Evolutionary conservation across 2,888 invertebrate species (phyloP).

Genomic region (Chrysolina americana): DNA sequence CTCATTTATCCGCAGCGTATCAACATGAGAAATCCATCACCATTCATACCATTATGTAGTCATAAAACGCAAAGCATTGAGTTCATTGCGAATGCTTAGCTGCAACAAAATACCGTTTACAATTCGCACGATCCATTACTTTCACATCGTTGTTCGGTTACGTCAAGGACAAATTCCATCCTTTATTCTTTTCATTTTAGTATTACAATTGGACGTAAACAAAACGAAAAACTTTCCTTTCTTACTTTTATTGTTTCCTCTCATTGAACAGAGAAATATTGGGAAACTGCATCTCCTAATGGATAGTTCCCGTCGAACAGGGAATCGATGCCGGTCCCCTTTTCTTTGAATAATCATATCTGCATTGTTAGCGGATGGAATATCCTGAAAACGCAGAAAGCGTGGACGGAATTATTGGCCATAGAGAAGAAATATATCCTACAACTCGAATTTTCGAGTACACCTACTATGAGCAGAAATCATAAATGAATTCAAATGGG

Average conservation of each 20-base stretch:
- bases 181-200: conserved; percentile 18
- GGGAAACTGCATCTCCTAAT: conserved; percentile 9
- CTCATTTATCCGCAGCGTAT: neutral
- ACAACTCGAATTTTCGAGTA: conserved; percentile 20
- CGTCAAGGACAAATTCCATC: conserved; percentile 36
- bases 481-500: conserved; percentile 12
- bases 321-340: neutral
- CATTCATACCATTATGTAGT: conserved; percentile 6
- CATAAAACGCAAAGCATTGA: conserved; percentile 15
- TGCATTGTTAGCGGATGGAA: conserved; percentile 18
- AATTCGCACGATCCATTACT: conserved; percentile 30
- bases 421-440: conserved; percentile 10
- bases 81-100: conserved; percentile 16
- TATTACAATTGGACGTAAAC: conserved; percentile 20
- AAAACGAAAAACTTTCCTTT: conserved; percentile 25
- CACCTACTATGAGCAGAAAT: conserved; percentile 14
- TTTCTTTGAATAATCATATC: conserved; percentile 18
- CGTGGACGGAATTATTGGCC: conserved; percentile 14
- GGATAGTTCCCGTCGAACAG: conserved; percentile 6
- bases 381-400: conserved; percentile 9
- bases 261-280: neutral
- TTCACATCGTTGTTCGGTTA: conserved; percentile 40
- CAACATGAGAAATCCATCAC: conserved; percentile 11
- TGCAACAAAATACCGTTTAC: conserved; percentile 27
- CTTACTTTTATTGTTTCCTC: conserved; percentile 13